Evolutionary conservation across 2,797 vertebrate species (phyloP), one percentile per base, ranked within the genome.

Genomic region (Malacoctenus gilli): DNA sequence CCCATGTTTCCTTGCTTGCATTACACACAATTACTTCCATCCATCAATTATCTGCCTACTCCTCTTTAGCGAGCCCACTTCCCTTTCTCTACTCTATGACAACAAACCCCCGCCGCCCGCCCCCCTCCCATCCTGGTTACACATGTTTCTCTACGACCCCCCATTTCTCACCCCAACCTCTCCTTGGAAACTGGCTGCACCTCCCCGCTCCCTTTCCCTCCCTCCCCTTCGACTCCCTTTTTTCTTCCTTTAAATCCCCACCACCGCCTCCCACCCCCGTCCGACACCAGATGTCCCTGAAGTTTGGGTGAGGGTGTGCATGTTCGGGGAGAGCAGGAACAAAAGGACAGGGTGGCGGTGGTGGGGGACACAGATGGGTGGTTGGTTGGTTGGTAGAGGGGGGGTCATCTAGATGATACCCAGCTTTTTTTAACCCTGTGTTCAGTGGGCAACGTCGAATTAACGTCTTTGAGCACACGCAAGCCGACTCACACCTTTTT

Each of bases 11-110:
- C 19, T 69, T 77, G 75, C 79, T 83, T 83, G 78, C 80, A 86
- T 86, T 87, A 88, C 84, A 88, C 77, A 89, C 89, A 90, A 87
- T 88, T 86, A 89, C 84, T 84, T 83, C 63, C 71, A 88, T 88
- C 85, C 79, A 89, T 91, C 90, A 89, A 84, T 86, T 84, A 86
- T 85, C 83, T 86, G 80, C 81, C 75, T 59, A 59, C 80, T 85
- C 72, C 82, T 82, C 74, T 79, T 78, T 73, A 70, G 66, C 70
- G 68, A 58, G 40, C 57, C 61, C 51, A 82, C 66, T 80, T 75
- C 77, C 77, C 54, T 74, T 80, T 79, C 70, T 73, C 55, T 47
- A 23, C 71, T 66, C 76, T 55, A 37, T 49, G 57, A 76, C 74
- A 83, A 77, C 75, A 79, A 65, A 72, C 75, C 68, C 64, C 72